These are phyloP conservation scores for Cylas formicarius DNA, from an alignment of 1,140 invertebrate genomes.

Conservation along the genomic window DNA sequence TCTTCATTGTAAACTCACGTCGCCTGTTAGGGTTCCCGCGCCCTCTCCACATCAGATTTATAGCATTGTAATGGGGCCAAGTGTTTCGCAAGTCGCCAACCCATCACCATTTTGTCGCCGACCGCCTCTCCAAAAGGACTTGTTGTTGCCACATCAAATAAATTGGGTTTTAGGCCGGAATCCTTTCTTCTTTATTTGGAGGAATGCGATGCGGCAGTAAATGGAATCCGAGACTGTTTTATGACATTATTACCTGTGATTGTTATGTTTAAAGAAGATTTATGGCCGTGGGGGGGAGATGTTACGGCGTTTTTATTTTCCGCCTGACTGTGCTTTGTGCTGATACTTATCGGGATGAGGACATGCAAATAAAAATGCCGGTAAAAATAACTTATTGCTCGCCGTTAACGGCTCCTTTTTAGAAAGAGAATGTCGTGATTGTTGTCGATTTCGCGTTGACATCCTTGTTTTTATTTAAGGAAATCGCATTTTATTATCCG, in stretches of 20 bases:
- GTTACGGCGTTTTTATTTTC: slow-evolving; percentile 29
- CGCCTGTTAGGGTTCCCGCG: slow-evolving; percentile 12
- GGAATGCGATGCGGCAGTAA: slow-evolving; percentile 24
- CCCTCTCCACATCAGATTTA: slow-evolving; percentile 35
- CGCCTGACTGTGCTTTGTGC: slow-evolving; percentile 17
- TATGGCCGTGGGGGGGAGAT: slow-evolving; percentile 33
- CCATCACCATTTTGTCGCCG: slow-evolving; percentile 41
- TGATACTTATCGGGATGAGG: slow-evolving; percentile 21
- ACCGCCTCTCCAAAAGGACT: slow-evolving; percentile 31
- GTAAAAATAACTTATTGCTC: slow-evolving; percentile 11
- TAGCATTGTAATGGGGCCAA: slow-evolving; percentile 44
- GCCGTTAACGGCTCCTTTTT: no score
- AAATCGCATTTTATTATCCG: no score
- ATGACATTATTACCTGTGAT: slow-evolving; percentile 42
- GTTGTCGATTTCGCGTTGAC: no score
- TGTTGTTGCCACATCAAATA: slow-evolving; percentile 37
- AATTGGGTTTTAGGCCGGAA: slow-evolving; percentile 34
- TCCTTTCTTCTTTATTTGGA: slow-evolving; percentile 28
- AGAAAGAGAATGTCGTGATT: no score
- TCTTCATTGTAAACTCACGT: no score
- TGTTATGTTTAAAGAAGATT: slow-evolving; percentile 39
- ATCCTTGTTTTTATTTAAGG: no score
- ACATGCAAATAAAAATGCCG: slow-evolving; percentile 20
- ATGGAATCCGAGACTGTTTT: slow-evolving; percentile 38
- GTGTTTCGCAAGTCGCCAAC: slow-evolving; percentile 40